Evolutionary conservation across 1,140 invertebrate genomes (phyloP), one percentile per base, ranked within the genome.

Genomic region (Drosophila nasuta): DNA sequence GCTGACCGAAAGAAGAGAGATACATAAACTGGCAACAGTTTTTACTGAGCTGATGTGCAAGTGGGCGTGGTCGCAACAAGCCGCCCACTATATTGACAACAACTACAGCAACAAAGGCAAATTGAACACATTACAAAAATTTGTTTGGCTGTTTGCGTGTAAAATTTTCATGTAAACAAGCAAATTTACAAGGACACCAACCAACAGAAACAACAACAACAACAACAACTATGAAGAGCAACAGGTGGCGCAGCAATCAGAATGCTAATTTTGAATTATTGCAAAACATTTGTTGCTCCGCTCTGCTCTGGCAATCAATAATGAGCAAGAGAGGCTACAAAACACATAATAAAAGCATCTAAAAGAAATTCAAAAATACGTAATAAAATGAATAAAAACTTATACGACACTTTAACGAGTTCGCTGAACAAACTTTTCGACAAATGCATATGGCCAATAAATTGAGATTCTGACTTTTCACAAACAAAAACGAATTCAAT

Each of bases 101-200:
- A 35, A 28, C 38, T 33, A 3, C 35, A 46, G 20, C 46, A 68
- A 33, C 77, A 79, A 74, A 38, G 66, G 72, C 64, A 79, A 60
- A 56, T 48, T 57, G 52, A 67, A 67, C 64, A 67, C 46, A 57
- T 70, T 75, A 30, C 58, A 28, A 33, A 63, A 75, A 77, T 73
- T 69, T 46, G 74, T 69, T 82, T 72, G 58, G 79, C 59, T 35
- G 33, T 49, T 51, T 59, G 79, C 70, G 79, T 83, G 81, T 83
- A 74, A 69, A 79, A 82, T 86, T 73, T 28, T 20, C 67, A 73
- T 86, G 82, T 86, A 67, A 87, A 86, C 82, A 86, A 76, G 82
- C 64, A 73, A 73, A 77, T 85, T 67, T 77, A 83, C 81, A 81
- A 60, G 77, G 43, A 73, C 35, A 62, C 57, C 77, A 62, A 51